These are phyloP conservation scores for Menidia menidia DNA, from an alignment of 2,797 vertebrate genomes.

Conservation along the genomic window DNA sequence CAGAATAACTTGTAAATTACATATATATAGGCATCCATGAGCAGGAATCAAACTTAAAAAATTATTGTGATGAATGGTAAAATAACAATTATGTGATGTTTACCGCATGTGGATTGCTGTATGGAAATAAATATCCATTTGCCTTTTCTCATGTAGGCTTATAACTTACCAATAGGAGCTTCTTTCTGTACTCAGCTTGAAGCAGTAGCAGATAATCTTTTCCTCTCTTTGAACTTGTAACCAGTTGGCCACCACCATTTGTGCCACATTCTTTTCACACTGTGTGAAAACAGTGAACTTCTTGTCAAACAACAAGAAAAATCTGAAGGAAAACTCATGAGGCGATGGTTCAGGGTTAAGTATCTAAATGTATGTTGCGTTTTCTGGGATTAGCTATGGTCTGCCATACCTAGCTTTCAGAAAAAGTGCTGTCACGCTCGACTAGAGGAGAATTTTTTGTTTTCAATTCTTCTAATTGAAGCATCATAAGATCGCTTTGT, in stretches of 20 bases:
- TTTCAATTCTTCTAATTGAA: not conserved
- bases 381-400: not conserved
- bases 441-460: not conserved
- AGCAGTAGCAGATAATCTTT: not conserved
- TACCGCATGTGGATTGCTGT: not conserved
- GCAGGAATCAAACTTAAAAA: too few relatives aligned
- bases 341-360: too few relatives aligned
- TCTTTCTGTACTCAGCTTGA: not conserved
- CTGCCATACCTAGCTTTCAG: not conserved
- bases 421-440: not conserved
- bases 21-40: too few relatives aligned
- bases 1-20: too few relatives aligned
- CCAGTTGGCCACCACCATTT: not conserved
- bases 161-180: not conserved
- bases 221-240: not conserved
- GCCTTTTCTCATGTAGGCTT: not conserved
- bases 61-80: too few relatives aligned
- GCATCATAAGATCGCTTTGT: not conserved
- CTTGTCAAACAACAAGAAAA: not conserved
- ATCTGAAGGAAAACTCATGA: not conserved
- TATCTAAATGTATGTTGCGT: not conserved
- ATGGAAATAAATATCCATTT: not conserved
- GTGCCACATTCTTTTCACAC: not conserved
- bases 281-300: not conserved
- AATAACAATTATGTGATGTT: too few relatives aligned